Conservation (phyloP, 2,797 vertebrate genomes). For the Macropus fuliginosus region DNA sequence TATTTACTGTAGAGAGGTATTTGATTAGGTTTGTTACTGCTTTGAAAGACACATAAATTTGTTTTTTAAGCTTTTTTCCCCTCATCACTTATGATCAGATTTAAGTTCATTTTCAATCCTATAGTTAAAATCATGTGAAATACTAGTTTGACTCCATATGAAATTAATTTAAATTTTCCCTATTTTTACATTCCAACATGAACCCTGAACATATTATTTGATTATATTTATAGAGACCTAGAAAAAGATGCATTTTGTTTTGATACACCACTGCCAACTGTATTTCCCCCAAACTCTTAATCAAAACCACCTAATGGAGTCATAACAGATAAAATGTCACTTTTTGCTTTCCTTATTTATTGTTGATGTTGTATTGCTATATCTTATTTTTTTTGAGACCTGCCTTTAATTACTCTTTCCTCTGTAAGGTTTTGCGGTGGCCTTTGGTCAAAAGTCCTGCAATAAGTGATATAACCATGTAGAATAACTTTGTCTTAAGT, state of each 20-base stretch:
- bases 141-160: not conserved
- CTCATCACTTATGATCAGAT: not conserved
- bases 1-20: not conserved
- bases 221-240: not conserved
- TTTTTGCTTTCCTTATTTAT: not conserved
- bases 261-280: not conserved
- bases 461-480: constrained; percentile 16
- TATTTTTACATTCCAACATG: not conserved
- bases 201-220: not conserved
- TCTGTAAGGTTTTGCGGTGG: constrained; percentile 27
- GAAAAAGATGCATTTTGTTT: not conserved
- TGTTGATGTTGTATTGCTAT: not conserved
- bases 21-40: not conserved
- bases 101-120: not conserved
- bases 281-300: not conserved
- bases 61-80: not conserved
- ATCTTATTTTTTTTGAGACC: constrained; percentile 21
- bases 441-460: constrained; percentile 46
- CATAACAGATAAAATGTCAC: not conserved
- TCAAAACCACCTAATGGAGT: not conserved
- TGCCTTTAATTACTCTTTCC: not conserved
- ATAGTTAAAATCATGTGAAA: not conserved
- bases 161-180: not conserved
- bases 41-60: not conserved
- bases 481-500: constrained; percentile 11